These are phyloP conservation scores for Rhyzopertha dominica DNA, from an alignment of 1,140 invertebrate genomes.

Conservation along the genomic window DNA sequence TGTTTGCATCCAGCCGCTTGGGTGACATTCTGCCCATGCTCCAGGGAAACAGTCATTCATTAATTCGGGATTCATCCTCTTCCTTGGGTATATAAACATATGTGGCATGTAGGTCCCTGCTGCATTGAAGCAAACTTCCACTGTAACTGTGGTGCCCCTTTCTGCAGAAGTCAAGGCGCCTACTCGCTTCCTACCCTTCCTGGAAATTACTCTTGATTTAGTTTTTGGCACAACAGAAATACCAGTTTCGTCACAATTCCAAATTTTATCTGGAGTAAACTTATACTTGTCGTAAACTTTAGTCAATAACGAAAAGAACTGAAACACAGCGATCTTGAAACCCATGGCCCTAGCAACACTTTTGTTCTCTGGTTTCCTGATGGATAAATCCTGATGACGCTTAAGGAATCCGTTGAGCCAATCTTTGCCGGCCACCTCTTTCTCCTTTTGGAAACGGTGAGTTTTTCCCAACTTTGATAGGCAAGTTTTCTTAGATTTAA, in stretches of 20 bases:
- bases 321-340: constrained; percentile 26
- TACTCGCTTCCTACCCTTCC: constrained; percentile 41
- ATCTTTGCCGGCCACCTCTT: constrained; percentile 20
- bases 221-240: constrained; percentile 44
- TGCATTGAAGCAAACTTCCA: constrained; percentile 42
- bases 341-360: constrained; percentile 14
- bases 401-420: constrained; percentile 27
- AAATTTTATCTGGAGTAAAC: constrained; percentile 32
- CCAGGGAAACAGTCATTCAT: constrained; percentile 20
- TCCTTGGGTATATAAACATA: constrained; percentile 26
- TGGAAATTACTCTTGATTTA: constrained; percentile 37
- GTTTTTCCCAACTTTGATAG: constrained; percentile 17
- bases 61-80: constrained; percentile 21
- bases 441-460: constrained; percentile 4
- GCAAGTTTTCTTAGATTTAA: constrained; percentile 12
- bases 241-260: constrained; percentile 45
- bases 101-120: constrained; percentile 39
- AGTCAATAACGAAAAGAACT: constrained; percentile 18
- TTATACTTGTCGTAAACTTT: constrained; percentile 18
- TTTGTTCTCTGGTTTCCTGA: constrained; percentile 13
- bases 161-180: constrained; percentile 38
- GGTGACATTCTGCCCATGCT: constrained; percentile 25
- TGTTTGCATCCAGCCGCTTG: constrained; percentile 33
- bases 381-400: constrained; percentile 18
- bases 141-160: constrained; percentile 39